Evolutionary conservation across 92 coral and sea anemone genomes (phyloP), one percentile per base, ranked within the genome.

Genomic region (Galaxea fascicularis): DNA sequence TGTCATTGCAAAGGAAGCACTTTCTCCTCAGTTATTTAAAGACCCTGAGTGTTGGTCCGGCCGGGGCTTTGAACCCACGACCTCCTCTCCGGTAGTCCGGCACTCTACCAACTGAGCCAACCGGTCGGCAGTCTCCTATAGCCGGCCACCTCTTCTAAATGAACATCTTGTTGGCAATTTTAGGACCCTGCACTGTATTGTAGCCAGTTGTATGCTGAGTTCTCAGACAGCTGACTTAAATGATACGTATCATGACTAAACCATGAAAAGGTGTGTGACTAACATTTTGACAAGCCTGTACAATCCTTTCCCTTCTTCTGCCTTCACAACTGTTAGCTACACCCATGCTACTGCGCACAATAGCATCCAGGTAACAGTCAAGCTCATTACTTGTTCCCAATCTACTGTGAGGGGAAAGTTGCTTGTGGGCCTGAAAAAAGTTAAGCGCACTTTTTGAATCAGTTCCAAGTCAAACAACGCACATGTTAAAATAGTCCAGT

Each of bases 351-450:
- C 93, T 94, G 14, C 95, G 78, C 17, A 96, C 98, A 59, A 96
- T 96, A 20, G 99, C 99, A 66, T 96, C 99, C 57, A 96, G 89
- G 52, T 94, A 96, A 60, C 93, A 94, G 74, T 96, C 99, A 53
- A 96, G 94, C 46, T 92, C 96, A 85, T 85, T 92, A 62, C 88
- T 89, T 24, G 94, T 71, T 70, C 87, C 89, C 72, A 94, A 66
- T 65, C 92, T 80, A 75, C 91, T 79, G 52, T 72, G 65, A 29
- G 94, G 89, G n/a, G 88, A 83, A 49, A 89, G 76, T 73, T 89
- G 91, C 85, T 89, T 88, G 63, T 94, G 91, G 18, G 95, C 98
- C 98, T 94, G 41, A 47, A 60, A 35, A 51, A n/a, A 4, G 12
- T 0, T n/a, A 51, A 73, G 4, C 46, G 28, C 46, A 11, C 17